Evolutionary conservation across 2,888 invertebrate species (phyloP), one percentile per base, ranked within the genome.

Genomic region (Epinotia demarniana): DNA sequence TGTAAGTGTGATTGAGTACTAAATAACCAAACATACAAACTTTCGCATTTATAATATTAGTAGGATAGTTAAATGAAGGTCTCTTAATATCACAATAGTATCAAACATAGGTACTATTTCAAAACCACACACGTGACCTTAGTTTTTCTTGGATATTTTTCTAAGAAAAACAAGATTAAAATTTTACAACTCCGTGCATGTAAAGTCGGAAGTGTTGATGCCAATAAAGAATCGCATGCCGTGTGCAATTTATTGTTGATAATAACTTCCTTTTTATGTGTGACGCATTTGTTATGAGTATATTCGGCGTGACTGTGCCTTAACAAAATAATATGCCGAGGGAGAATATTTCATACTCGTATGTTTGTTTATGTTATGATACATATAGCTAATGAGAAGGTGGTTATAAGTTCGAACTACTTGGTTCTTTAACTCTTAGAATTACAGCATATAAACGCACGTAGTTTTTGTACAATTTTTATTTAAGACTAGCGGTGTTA

Each of bases 261-360:
- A 91, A 89, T 86, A 87, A 85, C 81, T 77, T 77, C 66, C 66
- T 73, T 84, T 88, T 86, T 84, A 86, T 81, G 85, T 80, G 79
- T 81, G 80, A 84, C 86, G 82, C 86, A 91, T 92, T 92, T 90
- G 92, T 90, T 90, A 86, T 88, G 87, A 87, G 87, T 88, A 89
- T 86, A 87, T 88, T 89, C 88, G n/a, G 5, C 12, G 12, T 60
- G 49, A 69, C 57, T 74, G 33, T 74, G 43, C 53, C 63, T 75
- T 75, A n/a, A 66, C 66, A 60, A 49, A 27, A 61, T 62, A 9
- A 63, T 61, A 53, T 49, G 57, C n/a, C 39, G 6, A 46, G 43
- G 61, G 61, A 27, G 61, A 19, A 43, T 61, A 43, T 19, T 6
- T 46, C 13, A 18, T 60, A 53, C 13, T 46, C 6, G 18, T 60